A percentile compares a stretch with the other conserved stretches of the same genome.
Conservation (phyloP, 1,140 invertebrate genomes). For the Monomorium pharaonis region DNA sequence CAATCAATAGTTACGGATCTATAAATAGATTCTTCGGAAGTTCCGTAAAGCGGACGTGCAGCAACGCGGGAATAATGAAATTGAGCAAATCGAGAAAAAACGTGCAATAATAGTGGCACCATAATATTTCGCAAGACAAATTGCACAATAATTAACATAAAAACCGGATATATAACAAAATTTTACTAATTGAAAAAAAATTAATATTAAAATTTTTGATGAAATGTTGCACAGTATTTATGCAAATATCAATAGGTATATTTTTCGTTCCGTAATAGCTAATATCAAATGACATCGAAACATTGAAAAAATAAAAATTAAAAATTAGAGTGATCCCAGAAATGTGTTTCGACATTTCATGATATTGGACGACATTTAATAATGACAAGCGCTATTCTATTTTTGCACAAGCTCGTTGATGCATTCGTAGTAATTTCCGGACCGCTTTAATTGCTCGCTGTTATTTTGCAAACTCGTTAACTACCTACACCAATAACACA, state of each 20-base stretch:
- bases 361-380: slow-evolving; percentile 1
- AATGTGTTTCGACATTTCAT: background rate
- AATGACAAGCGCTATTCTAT: background rate
- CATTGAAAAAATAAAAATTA: background rate
- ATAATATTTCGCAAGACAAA: background rate
- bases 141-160: background rate
- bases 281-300: background rate
- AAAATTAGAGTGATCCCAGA: background rate
- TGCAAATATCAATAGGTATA: background rate
- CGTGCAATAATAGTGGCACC: background rate
- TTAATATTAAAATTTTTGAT: background rate
- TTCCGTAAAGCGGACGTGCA: background rate
- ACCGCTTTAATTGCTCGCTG: slow-evolving; percentile 22
- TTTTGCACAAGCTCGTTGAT: slow-evolving; percentile 21
- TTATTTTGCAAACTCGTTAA: slow-evolving; percentile 44
- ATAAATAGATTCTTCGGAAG: slow-evolving; percentile 34
- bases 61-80: slow-evolving; percentile 19
- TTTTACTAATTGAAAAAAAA: background rate
- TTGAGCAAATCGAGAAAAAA: background rate
- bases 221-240: background rate
- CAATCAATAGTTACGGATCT: slow-evolving; percentile 43
- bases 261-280: background rate
- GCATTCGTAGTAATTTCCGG: slow-evolving; percentile 26
- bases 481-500: slow-evolving; percentile 3
- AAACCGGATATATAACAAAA: background rate